Conservation (phyloP, 2,113 vertebrate genomes). For the Athene noctua region DNA sequence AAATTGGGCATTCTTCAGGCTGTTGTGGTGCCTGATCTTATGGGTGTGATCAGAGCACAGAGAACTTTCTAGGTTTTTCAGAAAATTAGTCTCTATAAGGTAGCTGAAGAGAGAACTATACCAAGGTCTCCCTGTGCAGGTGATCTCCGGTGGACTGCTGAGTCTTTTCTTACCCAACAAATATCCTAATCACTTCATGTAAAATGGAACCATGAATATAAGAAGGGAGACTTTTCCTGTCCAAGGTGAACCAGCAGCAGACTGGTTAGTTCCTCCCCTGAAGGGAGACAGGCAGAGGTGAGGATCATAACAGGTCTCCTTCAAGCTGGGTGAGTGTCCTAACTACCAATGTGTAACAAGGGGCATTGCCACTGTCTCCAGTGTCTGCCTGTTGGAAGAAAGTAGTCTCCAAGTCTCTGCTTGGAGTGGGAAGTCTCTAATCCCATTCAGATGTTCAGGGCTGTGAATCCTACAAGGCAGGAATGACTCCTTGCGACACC, state of each 20-base stretch:
- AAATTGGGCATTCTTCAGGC: background rate
- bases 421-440: background rate
- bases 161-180: background rate
- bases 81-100: background rate
- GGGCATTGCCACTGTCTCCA: background rate
- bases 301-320: background rate
- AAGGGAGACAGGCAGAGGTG: background rate
- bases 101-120: background rate
- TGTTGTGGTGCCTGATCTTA: background rate
- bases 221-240: background rate
- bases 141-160: background rate
- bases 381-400: background rate
- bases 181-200: background rate
- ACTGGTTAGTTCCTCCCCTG: background rate
- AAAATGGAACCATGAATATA: accelerated
- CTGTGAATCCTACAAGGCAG: background rate
- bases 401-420: background rate
- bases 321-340: background rate
- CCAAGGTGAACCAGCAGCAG: background rate
- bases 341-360: too few species aligned
- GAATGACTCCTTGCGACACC: background rate
- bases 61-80: background rate
- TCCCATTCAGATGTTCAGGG: background rate
- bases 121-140: background rate
- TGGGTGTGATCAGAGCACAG: background rate